A percentile compares a stretch with the other conserved stretches of the same genome.
Conservation (phyloP, 2,113 vertebrate genomes). For the Syngnathoides biaculeatus region DNA sequence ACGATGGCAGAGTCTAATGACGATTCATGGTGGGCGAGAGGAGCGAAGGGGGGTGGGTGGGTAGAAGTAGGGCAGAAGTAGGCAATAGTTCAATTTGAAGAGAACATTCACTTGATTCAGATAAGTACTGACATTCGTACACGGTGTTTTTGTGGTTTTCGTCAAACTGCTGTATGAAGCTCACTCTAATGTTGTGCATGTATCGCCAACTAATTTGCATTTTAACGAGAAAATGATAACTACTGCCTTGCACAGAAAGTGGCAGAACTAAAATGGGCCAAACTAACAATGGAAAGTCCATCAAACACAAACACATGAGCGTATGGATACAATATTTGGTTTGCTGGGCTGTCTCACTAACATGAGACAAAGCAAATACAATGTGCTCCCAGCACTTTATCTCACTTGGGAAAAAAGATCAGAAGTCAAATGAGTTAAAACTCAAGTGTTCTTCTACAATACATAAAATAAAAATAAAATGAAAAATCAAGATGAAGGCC, state of each 20-base stretch:
- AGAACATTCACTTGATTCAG: background rate
- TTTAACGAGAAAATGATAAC: background rate
- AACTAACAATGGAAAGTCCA: no score
- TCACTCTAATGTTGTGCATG: background rate
- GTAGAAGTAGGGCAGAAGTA: background rate
- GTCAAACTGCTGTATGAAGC: background rate
- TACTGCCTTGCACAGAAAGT: background rate
- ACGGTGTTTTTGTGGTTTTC: background rate
- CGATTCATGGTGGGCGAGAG: conserved; percentile 6
- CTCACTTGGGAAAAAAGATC: no score
- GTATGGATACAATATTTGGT: no score
- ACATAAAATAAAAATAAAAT: no score
- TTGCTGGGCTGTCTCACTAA: background rate
- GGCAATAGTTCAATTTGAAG: background rate
- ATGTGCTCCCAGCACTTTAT: no score
- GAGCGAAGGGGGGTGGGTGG: background rate
- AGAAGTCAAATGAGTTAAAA: no score
- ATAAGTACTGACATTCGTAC: background rate
- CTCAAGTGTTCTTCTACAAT: no score
- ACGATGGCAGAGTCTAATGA: conserved; percentile 90
- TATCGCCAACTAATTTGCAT: background rate
- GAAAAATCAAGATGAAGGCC: background rate
- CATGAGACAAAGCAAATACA: background rate
- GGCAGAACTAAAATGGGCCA: background rate
- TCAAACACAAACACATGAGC: no score